Base-by-base conservation (phyloP, 2,797 vertebrate genomes). In the Gymnocypris eckloni region DNA sequence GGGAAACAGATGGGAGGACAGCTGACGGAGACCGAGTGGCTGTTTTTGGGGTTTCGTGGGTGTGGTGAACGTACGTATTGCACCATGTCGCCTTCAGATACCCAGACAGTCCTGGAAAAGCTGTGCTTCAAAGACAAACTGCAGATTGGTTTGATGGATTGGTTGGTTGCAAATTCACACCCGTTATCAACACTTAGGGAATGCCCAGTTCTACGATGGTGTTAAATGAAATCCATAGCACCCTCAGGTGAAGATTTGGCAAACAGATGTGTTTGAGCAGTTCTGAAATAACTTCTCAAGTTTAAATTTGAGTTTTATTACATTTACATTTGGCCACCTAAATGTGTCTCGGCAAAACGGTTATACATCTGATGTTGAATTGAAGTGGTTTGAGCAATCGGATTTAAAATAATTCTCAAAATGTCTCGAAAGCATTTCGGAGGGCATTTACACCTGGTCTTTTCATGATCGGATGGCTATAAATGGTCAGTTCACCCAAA, bases 1-100 rank as follows among this genome's bases (percentile, higher is more conserved):
- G 85, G 20, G 64, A 75, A 81, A 81, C 79, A 81, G 84, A 66
- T 81, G 78, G 56, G 33, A 76, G 59, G 54, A 43, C 18, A 43
- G 84, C 50, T 45, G 28, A 81, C 4, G 0, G 37, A 67, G 33
- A 54, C 22, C 18, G 48, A 52, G n/a, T 67, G 18, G 72, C 69
- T 82, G 69, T 82, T 82, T 71, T 71, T 56, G 54, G 56, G 43
- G 56, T 6, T 20, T 22, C 9, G 6, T 33, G 41, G 45, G 72
- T 50, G 45, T 18, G 45, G 28, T 20, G 59, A 66, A 76, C 43
- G 6, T 76, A 76, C 43, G 6, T 76, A 48, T 9, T 28, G 59
- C 41, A 79, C 59, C 33, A 33, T 28, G n/a, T 64, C 25, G 15
- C 43, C 52, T 66, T 37, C 13, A 25, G 43, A 83, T n/a, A 18